phyloP scores from a whole-genome alignment of 2,797 vertebrate genomes.

The Acanthis flammea region DNA sequence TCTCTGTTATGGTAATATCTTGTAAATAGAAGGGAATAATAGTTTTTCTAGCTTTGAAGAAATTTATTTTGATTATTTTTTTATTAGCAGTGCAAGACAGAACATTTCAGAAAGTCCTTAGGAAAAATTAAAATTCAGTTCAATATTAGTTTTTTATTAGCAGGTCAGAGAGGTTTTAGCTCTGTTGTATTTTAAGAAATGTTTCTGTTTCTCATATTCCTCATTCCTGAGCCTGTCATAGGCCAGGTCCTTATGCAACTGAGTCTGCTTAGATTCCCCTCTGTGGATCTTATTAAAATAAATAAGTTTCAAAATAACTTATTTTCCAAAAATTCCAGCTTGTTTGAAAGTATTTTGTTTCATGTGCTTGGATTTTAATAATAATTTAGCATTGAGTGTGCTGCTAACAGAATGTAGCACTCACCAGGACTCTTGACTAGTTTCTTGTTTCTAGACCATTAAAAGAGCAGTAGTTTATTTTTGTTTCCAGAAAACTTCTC shows the following conservation, averaged over 20 bases:
- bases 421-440: background rate
- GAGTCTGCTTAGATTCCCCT: background rate
- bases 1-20: background rate
- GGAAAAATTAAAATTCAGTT: background rate
- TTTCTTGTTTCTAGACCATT: background rate
- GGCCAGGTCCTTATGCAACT: background rate
- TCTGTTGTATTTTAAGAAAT: background rate
- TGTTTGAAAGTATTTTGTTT: background rate
- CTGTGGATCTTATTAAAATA: background rate
- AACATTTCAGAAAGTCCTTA: background rate
- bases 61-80: background rate
- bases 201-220: background rate
- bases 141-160: background rate
- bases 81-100: background rate
- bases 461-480: slow-evolving; percentile 18
- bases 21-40: background rate
- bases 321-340: background rate
- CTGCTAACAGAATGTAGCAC: background rate
- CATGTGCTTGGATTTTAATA: background rate
- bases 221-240: background rate
- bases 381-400: background rate
- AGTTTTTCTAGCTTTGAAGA: background rate
- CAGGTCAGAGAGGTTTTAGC: background rate
- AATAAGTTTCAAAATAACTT: background rate
- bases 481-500: slow-evolving; percentile 81